A percentile compares a stretch with the other conserved stretches of the same genome.
phyloP scores from a whole-genome alignment of 2,888 invertebrate species.

The Metacarcinus magister region DNA sequence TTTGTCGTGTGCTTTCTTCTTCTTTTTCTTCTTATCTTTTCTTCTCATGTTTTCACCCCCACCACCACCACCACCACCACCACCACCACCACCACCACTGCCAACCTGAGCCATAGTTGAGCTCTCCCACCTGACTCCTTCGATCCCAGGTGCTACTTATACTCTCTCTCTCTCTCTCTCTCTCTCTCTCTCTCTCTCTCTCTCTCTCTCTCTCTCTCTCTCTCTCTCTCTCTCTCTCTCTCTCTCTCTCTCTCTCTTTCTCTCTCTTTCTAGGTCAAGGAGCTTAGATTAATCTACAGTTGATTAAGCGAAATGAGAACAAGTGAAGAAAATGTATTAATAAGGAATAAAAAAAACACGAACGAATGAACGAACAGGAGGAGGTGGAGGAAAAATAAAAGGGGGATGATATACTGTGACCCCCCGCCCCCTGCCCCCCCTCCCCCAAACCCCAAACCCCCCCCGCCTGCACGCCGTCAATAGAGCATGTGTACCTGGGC shows the following conservation, averaged over 20 bases:
- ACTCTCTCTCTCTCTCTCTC: background rate
- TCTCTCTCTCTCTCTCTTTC: conserved; percentile 1
- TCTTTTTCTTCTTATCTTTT: background rate
- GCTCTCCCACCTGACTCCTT: background rate
- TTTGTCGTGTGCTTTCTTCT: too few species aligned
- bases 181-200: background rate
- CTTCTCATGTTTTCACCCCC: background rate
- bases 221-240: conserved; percentile 4
- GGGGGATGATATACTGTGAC: too few species aligned
- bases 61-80: conserved; percentile 1
- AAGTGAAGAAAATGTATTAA: too few species aligned
- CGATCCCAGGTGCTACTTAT: background rate
- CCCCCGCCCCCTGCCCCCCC: too few species aligned
- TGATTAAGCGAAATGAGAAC: background rate
- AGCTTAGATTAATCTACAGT: too few species aligned
- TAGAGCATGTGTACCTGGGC: too few species aligned
- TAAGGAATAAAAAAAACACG: too few species aligned
- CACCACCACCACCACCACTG: background rate
- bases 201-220: conserved; percentile 42
- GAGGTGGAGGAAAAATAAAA: too few species aligned
- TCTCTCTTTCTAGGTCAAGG: background rate
- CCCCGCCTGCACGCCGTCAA: too few species aligned
- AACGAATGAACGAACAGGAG: too few species aligned
- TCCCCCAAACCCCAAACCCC: too few species aligned
- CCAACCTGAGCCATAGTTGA: background rate